Base-by-base conservation (phyloP, 2,888 invertebrate genomes). In the Parascotia fuliginaria region DNA sequence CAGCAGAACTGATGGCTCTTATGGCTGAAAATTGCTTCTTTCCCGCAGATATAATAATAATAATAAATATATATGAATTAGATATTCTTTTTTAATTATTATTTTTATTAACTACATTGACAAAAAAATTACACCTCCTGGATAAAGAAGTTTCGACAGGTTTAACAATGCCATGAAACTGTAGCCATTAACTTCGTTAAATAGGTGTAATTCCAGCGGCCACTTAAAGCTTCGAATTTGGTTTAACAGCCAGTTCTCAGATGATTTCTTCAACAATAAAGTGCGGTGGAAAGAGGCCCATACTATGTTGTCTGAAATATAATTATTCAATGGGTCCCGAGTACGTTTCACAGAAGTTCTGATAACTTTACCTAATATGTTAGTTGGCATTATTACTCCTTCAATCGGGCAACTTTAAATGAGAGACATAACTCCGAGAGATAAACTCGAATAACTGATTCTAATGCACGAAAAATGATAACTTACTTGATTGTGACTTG, bases 231-330 rank as follows among this genome's bases (percentile, higher is more conserved):
- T 50, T 1, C 79, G 78, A 3, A 90, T 46, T 37, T 81, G 79
- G 1, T 73, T 54, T 37, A 42, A 55, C 1, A 91, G 54, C 78
- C 77, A 82, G 1, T 29, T 15, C 15, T 82, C 83, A 0, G 70
- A 54, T 9, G 34, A 15, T 4, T 69, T 51, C 11, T 71, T 60
- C 1, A 87, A 53, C 39, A 91, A 52, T 1, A 91, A 66, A 4
- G 81, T 79, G 2, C 91, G 87, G 29, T 89, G 91, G 61, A 89
- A 91, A 0, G 92, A 89, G 9, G 76, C 78, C 89, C 89, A 92
- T 9, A 85, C 56, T 1, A 75, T 69, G 4, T 73, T 73, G 53
- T 69, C 90, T 89, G 68, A 16, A 61, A 61, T 14, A 14, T 3
- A 39, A 27, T 33, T 31, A 49, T 43, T 19, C 2, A 19, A 3